Percentiles rank a stretch among this genome's conserved stretches.
Conservation (phyloP, 2,888 invertebrate genomes). For the Pristionchus entomophagus region DNA sequence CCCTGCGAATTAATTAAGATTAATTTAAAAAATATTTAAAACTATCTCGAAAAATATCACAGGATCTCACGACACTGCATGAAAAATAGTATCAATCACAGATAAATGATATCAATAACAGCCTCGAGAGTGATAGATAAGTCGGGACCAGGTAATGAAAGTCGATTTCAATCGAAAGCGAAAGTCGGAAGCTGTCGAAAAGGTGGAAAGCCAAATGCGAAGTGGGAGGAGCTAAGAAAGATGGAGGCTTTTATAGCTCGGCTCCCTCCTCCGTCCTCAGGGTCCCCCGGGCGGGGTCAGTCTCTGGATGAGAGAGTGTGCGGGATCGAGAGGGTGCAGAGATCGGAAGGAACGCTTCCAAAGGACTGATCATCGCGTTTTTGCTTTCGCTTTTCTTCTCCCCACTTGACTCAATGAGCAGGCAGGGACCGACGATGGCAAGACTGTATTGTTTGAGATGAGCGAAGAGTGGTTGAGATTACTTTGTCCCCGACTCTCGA, state of each 20-base stretch:
- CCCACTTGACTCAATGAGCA: neutral
- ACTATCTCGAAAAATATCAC: no score
- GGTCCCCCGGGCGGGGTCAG: constrained; percentile 23
- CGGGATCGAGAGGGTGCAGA: neutral
- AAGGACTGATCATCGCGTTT: constrained; percentile 14
- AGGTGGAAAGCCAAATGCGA: neutral
- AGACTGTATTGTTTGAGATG: neutral
- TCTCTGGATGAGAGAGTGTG: neutral
- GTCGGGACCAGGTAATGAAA: neutral
- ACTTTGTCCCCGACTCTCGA: neutral
- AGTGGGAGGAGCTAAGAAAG: neutral
- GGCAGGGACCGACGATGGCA: neutral
- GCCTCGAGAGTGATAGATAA: neutral
- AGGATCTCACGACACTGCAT: no score
- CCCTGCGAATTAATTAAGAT: neutral
- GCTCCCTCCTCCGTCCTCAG: neutral
- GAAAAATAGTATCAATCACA: neutral
- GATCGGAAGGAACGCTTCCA: neutral
- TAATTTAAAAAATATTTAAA: no score
- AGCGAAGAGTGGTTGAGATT: neutral
- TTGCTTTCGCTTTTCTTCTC: neutral
- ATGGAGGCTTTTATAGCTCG: neutral
- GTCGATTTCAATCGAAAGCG: constrained; percentile 22
- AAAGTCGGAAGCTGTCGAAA: neutral
- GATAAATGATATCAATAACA: neutral